These are phyloP conservation scores for Pardosa pseudoannulata DNA, from an alignment of 2,888 invertebrate genomes.

Conservation along the genomic window DNA sequence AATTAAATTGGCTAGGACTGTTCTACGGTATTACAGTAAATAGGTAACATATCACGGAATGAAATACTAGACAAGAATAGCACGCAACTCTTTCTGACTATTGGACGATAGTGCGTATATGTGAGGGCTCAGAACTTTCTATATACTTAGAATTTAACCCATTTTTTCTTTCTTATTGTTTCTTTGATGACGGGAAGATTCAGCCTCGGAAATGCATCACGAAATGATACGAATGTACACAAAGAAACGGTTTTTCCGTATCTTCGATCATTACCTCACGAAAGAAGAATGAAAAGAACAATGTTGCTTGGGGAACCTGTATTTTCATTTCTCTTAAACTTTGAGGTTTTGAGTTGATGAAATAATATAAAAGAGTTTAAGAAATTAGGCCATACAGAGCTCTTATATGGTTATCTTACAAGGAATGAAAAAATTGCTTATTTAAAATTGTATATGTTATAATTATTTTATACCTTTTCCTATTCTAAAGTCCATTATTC, in stretches of 20 bases:
- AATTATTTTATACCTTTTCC: too few species aligned
- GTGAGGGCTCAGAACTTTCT: not conserved
- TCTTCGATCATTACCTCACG: too few species aligned
- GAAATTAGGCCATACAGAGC: too few species aligned
- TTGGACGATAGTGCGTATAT: not conserved
- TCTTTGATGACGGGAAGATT: not conserved
- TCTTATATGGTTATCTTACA: too few species aligned
- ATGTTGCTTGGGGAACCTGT: too few species aligned
- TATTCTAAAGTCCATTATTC: too few species aligned
- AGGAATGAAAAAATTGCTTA: too few species aligned
- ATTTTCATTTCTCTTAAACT: too few species aligned
- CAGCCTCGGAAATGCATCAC: not conserved
- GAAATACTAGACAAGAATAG: constrained; percentile 28
- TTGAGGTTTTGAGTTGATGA: too few species aligned
- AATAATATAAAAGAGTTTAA: too few species aligned
- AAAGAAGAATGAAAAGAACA: too few species aligned
- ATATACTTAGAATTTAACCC: constrained; percentile 2
- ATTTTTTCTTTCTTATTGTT: not conserved
- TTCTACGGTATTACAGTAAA: constrained; percentile 47
- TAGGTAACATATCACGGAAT: constrained; percentile 38
- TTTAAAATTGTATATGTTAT: too few species aligned
- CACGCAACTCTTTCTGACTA: constrained; percentile 40
- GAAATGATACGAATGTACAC: not conserved
- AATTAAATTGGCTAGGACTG: constrained; percentile 21
- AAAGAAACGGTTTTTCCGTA: not conserved